phyloP scores from a whole-genome alignment of 2,113 vertebrate species.

The Anser cygnoides region DNA sequence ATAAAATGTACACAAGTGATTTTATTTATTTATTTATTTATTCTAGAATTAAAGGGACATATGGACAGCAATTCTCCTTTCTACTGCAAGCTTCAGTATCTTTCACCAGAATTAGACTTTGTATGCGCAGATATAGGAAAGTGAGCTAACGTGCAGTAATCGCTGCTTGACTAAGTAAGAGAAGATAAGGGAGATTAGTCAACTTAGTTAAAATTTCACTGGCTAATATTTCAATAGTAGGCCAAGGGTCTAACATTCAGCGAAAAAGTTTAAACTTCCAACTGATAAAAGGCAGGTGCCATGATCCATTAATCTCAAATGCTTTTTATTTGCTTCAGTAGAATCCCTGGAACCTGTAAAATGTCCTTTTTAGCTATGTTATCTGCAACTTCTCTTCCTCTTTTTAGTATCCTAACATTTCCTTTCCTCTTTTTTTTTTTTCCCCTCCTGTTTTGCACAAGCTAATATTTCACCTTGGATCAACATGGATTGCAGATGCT shows the following conservation, averaged over 20 bases:
- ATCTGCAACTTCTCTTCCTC: neutral
- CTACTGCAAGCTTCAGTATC: neutral
- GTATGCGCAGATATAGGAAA: neutral
- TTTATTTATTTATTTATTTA: too few relatives aligned
- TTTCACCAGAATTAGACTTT: neutral
- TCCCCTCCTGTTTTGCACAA: neutral
- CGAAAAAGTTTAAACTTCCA: conserved; percentile 25
- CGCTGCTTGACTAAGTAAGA: neutral
- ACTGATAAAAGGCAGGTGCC: conserved; percentile 40
- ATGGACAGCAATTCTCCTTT: neutral
- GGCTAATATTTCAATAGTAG: neutral
- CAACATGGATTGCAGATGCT: neutral
- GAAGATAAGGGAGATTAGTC: conserved; percentile 45
- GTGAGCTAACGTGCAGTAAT: neutral
- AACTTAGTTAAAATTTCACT: conserved; percentile 62
- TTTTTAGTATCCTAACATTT: neutral
- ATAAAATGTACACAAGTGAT: neutral
- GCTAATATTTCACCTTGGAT: neutral
- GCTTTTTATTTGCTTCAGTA: neutral
- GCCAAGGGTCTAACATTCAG: conserved; percentile 49
- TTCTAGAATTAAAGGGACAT: neutral
- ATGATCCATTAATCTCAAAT: neutral
- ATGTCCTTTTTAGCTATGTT: neutral
- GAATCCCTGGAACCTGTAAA: neutral
- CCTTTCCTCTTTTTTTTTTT: neutral